Evolutionary conservation across 2,113 vertebrate genomes (phyloP).

Genomic region (Stercorarius parasiticus): DNA sequence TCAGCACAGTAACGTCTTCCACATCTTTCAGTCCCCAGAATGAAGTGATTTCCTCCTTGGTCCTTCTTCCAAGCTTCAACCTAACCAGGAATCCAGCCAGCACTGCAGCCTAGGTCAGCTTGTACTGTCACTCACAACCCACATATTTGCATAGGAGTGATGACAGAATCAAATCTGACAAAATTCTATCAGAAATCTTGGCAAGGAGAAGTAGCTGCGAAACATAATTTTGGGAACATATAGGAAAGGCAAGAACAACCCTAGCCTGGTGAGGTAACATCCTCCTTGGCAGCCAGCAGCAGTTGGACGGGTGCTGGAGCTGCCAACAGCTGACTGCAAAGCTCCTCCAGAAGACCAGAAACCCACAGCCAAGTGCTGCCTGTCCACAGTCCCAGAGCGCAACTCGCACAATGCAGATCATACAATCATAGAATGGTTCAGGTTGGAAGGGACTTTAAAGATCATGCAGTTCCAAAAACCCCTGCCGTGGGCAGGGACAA

Average conservation of each 20-base stretch:
- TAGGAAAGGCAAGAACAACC: not conserved
- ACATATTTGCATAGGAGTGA: not conserved
- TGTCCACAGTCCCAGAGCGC: not conserved
- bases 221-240: not conserved
- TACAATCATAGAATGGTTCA: too few species aligned
- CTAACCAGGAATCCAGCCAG: not conserved
- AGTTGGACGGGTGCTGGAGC: rapidly evolving
- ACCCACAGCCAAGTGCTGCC: rapidly evolving
- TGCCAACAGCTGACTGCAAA: not conserved
- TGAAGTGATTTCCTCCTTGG: not conserved
- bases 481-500: too few species aligned
- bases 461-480: too few species aligned
- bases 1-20: not conserved
- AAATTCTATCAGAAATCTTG: not conserved
- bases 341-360: not conserved
- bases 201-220: not conserved
- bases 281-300: not conserved
- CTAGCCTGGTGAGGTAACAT: not conserved
- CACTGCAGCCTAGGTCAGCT: not conserved
- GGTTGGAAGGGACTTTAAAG: too few species aligned
- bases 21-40: not conserved
- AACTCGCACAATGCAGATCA: too few species aligned
- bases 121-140: not conserved
- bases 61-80: not conserved
- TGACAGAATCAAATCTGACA: not conserved